These are phyloP conservation scores for Otolemur crassicaudatus DNA, from an alignment of 2,797 vertebrate genomes.

Conservation along the genomic window DNA sequence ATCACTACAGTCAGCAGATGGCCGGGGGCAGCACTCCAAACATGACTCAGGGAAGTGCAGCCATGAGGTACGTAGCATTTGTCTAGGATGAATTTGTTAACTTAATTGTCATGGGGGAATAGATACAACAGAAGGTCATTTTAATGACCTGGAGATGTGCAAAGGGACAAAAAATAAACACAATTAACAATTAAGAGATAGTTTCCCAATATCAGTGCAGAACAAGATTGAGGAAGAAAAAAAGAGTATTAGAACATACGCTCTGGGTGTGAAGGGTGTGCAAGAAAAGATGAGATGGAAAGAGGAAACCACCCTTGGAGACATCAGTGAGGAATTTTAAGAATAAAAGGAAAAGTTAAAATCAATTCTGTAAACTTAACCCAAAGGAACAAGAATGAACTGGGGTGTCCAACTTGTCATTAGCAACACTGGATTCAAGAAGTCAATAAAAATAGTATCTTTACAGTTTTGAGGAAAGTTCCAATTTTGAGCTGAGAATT, in stretches of 20 bases:
- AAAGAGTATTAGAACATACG: too few species aligned
- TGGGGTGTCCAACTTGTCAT: neutral
- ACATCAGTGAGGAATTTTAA: neutral
- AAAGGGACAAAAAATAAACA: neutral
- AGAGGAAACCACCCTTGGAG: neutral
- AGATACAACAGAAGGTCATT: neutral
- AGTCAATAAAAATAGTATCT: neutral
- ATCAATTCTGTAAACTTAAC: neutral
- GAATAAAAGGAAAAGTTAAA: neutral
- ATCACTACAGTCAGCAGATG: too few species aligned
- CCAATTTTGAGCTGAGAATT: neutral
- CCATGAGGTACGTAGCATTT: too few species aligned
- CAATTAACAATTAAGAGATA: neutral
- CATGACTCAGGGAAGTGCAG: too few species aligned
- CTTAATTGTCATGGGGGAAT: neutral
- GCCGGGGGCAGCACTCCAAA: too few species aligned
- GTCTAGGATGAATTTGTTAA: too few species aligned
- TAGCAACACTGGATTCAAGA: neutral
- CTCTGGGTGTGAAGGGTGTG: neutral
- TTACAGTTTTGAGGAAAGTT: neutral
- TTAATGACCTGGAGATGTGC: neutral
- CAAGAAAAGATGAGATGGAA: too few species aligned
- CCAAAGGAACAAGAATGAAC: neutral
- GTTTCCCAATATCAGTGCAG: neutral
- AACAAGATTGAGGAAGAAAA: neutral